Evolutionary conservation across 2,113 vertebrate species (phyloP).

Genomic region (Forbesichthys agassizii): DNA sequence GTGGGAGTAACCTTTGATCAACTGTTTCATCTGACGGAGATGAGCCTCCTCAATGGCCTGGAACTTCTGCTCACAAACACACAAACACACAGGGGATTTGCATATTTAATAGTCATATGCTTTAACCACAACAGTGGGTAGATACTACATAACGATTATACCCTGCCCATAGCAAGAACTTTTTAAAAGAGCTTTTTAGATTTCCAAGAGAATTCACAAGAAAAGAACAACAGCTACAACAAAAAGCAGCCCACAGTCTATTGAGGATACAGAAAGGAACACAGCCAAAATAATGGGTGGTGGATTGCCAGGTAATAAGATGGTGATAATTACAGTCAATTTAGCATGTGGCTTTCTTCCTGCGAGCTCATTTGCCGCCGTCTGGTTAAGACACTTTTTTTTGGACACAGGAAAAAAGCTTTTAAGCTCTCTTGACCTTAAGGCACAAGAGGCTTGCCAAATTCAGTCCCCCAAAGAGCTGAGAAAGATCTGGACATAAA

Average conservation of each 20-base stretch:
- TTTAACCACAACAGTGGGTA: neutral
- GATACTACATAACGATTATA: neutral
- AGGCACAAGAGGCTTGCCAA: neutral
- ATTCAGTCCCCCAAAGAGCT: conserved; percentile 25
- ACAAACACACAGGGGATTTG: neutral
- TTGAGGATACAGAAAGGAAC: conserved; percentile 5
- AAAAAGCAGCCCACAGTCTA: conserved; percentile 2
- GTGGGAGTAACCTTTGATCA: conserved; percentile 90
- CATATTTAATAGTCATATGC: too few relatives aligned
- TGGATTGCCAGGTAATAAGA: conserved; percentile 36
- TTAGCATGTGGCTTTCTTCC: conserved; percentile 21
- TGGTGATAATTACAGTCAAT: conserved; percentile 43
- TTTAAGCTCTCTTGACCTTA: too few relatives aligned
- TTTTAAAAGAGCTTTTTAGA: too few relatives aligned
- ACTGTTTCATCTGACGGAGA: conserved; percentile 88
- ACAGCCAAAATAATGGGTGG: conserved; percentile 12
- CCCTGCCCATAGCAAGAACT: neutral
- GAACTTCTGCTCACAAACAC: conserved; percentile 78
- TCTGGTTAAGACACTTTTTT: conserved; percentile 9
- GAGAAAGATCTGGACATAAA: conserved; percentile 23
- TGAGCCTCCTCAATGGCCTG: conserved; percentile 91
- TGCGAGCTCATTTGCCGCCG: conserved; percentile 39
- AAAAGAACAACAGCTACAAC: neutral
- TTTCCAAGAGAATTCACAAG: neutral
- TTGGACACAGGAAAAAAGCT: too few relatives aligned